Conservation (phyloP, 2,113 vertebrate species). For the Panthera leo region DNA sequence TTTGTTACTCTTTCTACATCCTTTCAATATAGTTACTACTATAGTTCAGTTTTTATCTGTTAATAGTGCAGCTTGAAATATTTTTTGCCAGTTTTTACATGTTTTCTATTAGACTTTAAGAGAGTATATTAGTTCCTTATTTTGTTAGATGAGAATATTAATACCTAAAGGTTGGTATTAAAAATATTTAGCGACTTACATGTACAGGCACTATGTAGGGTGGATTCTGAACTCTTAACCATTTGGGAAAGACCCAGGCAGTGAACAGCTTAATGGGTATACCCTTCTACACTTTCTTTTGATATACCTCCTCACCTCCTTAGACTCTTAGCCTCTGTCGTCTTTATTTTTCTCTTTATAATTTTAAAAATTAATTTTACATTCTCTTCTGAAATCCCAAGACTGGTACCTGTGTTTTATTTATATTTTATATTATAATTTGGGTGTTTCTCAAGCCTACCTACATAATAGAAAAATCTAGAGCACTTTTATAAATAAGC, state of each 20-base stretch:
- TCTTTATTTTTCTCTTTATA: neutral
- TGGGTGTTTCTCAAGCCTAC: neutral
- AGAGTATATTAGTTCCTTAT: neutral
- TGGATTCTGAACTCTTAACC: neutral
- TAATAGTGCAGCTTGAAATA: neutral
- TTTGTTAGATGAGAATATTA: neutral
- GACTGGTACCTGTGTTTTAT: neutral
- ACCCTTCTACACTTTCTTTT: accelerated
- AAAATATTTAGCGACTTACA: neutral
- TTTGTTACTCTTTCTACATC: neutral
- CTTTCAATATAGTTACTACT: neutral
- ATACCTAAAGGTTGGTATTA: neutral
- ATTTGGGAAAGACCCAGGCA: neutral
- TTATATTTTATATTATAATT: neutral
- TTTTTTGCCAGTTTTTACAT: neutral
- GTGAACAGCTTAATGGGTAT: neutral
- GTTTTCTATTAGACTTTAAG: neutral
- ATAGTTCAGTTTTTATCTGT: neutral
- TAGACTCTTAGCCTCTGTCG: neutral
- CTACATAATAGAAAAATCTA: neutral
- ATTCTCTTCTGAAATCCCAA: neutral
- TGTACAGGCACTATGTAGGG: too few relatives aligned
- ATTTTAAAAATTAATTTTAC: neutral
- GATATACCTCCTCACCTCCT: neutral
- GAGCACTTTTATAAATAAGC: neutral